phyloP scores from a whole-genome alignment of 2,888 invertebrate species.

The Tenthredo amoena region DNA sequence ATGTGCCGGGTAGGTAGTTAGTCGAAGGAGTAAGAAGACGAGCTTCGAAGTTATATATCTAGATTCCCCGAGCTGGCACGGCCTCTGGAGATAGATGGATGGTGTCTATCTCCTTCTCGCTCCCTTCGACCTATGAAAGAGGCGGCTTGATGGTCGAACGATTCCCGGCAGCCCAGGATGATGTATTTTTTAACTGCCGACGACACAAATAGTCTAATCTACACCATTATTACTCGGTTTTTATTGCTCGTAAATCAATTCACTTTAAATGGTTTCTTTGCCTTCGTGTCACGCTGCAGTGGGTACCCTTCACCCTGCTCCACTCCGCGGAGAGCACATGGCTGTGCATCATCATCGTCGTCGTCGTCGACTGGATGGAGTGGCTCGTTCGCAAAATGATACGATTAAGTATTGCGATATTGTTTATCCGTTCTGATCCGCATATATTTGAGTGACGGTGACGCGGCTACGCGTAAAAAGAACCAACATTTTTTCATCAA shows the following conservation, averaged over 20 bases:
- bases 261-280: constrained; percentile 29
- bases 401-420: not conserved
- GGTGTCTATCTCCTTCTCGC: not conserved
- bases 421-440: not conserved
- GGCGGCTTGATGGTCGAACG: constrained; percentile 1
- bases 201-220: constrained; percentile 71
- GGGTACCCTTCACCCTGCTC: not conserved
- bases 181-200: constrained; percentile 71
- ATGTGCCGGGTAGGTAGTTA: constrained; percentile 19
- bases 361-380: not conserved
- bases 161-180: constrained; percentile 57
- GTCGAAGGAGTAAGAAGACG: constrained; percentile 1
- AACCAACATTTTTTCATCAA: not conserved
- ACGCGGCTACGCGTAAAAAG: not conserved
- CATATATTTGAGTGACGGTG: not conserved
- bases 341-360: not conserved
- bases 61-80: not conserved
- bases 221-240: constrained; percentile 68
- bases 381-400: not conserved
- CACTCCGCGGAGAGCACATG: not conserved
- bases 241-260: constrained; percentile 71
- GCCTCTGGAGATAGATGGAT: not conserved
- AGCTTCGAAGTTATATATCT: constrained; percentile 23
- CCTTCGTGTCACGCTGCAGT: not conserved
- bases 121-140: constrained; percentile 1